A percentile compares a stretch with the other conserved stretches of the same genome.
These are phyloP conservation scores for Rhingia campestris DNA, from an alignment of 2,888 invertebrate species.

Conservation along the genomic window DNA sequence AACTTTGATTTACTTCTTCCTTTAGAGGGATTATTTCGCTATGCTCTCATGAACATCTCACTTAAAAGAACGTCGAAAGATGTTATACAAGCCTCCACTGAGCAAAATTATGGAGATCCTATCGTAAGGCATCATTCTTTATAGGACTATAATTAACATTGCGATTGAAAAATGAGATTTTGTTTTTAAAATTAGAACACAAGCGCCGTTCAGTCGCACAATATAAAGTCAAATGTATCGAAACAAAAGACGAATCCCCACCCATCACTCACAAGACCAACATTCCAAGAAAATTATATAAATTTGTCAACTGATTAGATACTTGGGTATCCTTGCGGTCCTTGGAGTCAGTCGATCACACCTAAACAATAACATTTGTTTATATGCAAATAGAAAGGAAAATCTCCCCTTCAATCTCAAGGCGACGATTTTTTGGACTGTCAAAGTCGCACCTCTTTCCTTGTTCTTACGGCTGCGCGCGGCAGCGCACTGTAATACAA, in stretches of 20 bases:
- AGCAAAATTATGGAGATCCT: too few species aligned
- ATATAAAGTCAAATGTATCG: too few species aligned
- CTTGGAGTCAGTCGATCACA: slow-evolving; percentile 26
- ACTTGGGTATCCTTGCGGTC: slow-evolving; percentile 32
- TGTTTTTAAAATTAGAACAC: not conserved
- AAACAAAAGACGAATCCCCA: not conserved
- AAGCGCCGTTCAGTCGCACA: too few species aligned
- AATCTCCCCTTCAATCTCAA: slow-evolving; percentile 49
- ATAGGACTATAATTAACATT: slow-evolving; percentile 6
- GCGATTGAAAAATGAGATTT: not conserved
- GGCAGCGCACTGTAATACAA: slow-evolving; percentile 16
- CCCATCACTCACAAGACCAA: not conserved
- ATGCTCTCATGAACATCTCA: too few species aligned
- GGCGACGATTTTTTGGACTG: slow-evolving; percentile 58
- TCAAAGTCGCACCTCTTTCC: slow-evolving; percentile 69
- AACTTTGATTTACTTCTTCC: too few species aligned
- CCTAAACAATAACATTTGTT: not conserved
- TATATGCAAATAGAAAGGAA: slow-evolving; percentile 67
- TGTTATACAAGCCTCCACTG: too few species aligned
- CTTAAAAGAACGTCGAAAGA: too few species aligned
- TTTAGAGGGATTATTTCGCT: too few species aligned
- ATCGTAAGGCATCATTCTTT: too few species aligned
- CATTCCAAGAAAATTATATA: slow-evolving; percentile 56
- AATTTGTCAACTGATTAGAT: slow-evolving; percentile 32
- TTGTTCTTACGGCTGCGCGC: slow-evolving; percentile 52